Conservation (phyloP, 2,797 vertebrate genomes). For the Nothura maculosa region DNA sequence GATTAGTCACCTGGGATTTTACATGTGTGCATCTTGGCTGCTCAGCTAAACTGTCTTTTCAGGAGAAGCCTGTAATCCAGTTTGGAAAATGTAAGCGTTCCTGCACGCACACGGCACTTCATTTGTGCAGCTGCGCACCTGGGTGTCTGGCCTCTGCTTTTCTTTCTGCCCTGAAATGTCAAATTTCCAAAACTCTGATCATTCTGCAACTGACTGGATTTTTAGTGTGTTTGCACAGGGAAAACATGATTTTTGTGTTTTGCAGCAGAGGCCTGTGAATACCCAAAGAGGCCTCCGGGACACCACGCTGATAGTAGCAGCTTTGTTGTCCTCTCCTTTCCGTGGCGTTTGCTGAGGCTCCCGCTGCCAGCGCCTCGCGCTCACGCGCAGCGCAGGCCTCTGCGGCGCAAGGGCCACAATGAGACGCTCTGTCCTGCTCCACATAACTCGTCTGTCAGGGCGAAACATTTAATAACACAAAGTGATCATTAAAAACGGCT, state of each 20-base stretch:
- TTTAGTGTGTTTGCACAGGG: not conserved
- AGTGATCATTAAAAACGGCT: not conserved
- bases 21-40: not conserved
- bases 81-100: not conserved
- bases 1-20: not conserved
- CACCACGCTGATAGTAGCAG: not conserved
- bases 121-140: not conserved
- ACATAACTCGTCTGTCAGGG: conserved; percentile 12
- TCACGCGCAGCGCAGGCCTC: not conserved
- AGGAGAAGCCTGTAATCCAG: not conserved
- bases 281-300: not conserved
- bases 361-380: not conserved
- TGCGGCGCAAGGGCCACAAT: not conserved
- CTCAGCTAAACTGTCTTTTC: not conserved
- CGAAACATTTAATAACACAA: not conserved
- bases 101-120: too few species aligned
- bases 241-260: not conserved
- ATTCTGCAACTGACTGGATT: not conserved
- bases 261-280: not conserved
- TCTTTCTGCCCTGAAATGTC: not conserved
- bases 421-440: not conserved
- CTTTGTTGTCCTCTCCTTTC: conserved; percentile 3
- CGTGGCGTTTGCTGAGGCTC: not conserved
- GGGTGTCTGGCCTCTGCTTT: not conserved
- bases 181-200: not conserved